Conservation (phyloP, 2,888 invertebrate species). For the Amphipoea oculea region DNA sequence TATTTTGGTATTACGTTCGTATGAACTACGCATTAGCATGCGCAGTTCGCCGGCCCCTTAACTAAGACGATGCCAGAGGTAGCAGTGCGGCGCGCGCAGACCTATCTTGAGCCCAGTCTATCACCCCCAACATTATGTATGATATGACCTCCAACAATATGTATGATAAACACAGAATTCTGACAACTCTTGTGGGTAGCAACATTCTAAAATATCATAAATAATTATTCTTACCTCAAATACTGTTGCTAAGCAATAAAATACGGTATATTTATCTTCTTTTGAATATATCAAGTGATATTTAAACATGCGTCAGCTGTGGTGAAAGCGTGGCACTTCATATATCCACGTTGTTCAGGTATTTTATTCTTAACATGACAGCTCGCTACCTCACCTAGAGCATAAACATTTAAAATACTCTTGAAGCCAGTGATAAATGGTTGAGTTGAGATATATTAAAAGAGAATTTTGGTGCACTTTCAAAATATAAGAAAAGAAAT, state of each 20-base stretch:
- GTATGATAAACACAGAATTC: conserved; percentile 14
- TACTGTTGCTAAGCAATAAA: conserved; percentile 14
- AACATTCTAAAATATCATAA: conserved; percentile 21
- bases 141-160: too few species aligned
- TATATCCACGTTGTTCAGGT: conserved; percentile 53
- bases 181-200: conserved; percentile 24
- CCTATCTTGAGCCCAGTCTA: too few species aligned
- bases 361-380: conserved; percentile 54
- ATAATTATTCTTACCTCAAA: conserved; percentile 36
- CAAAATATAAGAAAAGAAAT: not conserved
- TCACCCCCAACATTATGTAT: not conserved
- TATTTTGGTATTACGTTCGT: too few species aligned
- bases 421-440: conserved; percentile 60
- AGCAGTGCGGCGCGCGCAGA: too few species aligned
- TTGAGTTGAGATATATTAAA: conserved; percentile 35
- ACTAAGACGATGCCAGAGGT: too few species aligned
- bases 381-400: conserved; percentile 30
- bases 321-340: conserved; percentile 39
- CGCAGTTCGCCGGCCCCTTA: too few species aligned
- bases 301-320: conserved; percentile 35
- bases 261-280: conserved; percentile 40
- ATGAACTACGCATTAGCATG: too few species aligned
- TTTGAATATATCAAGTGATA: conserved; percentile 17
- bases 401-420: conserved; percentile 56
- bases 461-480: conserved; percentile 13